A percentile compares a stretch with the other conserved stretches of the same genome.
These are phyloP conservation scores for Epinephelus coioides DNA, from an alignment of 2,797 vertebrate genomes.

Conservation along the genomic window DNA sequence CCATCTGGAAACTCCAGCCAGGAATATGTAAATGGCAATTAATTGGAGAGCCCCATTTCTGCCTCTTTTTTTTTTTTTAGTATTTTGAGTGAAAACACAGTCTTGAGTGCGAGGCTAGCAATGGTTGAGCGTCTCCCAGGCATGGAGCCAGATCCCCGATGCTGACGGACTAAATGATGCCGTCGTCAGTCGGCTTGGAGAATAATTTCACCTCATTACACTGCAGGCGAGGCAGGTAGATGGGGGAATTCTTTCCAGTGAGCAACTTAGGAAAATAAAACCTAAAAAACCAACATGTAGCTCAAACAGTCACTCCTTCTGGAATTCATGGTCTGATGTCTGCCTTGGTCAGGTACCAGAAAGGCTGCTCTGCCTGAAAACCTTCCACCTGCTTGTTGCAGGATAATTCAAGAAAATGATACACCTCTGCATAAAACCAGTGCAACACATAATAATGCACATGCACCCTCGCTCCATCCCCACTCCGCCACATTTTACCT, in stretches of 20 bases:
- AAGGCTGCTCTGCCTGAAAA: conserved; percentile 15
- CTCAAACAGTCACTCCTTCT: conserved; percentile 34
- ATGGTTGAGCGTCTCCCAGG: conserved; percentile 60
- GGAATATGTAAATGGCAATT: conserved; percentile 93
- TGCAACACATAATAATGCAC: conserved; percentile 65
- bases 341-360: conserved; percentile 25
- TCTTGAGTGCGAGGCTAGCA: conserved; percentile 53
- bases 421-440: conserved; percentile 61
- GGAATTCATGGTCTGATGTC: conserved; percentile 42
- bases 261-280: conserved; percentile 79
- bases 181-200: conserved; percentile 68
- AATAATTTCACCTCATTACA: conserved; percentile 95
- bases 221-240: conserved; percentile 88
- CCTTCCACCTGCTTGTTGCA: conserved; percentile 68
- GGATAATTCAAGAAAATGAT: conserved; percentile 73
- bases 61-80: conserved; percentile 57
- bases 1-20: conserved; percentile 82
- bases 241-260: conserved; percentile 89
- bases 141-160: conserved; percentile 51
- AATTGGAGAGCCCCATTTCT: conserved; percentile 88
- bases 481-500: conserved; percentile 64
- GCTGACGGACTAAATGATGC: conserved; percentile 58
- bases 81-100: conserved; percentile 94
- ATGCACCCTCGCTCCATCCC: conserved; percentile 44
- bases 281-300: conserved; percentile 44